phyloP scores from a whole-genome alignment of 2,888 invertebrate species.

The Tinea semifulvella region DNA sequence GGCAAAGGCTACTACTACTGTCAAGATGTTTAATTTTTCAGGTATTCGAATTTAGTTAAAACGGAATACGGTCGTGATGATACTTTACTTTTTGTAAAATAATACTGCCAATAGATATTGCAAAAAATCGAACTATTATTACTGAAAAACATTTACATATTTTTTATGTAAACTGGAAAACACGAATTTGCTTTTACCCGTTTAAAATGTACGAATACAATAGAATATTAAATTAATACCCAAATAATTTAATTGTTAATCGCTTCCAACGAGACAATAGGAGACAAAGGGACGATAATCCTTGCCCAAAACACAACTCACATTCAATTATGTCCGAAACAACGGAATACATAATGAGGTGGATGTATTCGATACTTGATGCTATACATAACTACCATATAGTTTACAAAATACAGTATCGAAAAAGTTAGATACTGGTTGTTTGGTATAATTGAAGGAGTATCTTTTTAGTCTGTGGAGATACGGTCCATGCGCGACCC shows the following conservation, averaged over 20 bases:
- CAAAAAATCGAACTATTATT: too few species aligned
- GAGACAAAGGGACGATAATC: conserved; percentile 35
- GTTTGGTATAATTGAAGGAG: neutral
- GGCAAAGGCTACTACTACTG: too few species aligned
- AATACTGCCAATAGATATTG: too few species aligned
- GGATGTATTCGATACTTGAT: neutral
- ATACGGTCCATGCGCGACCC: conserved; percentile 10
- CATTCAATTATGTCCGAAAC: conserved; percentile 37
- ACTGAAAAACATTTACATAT: too few species aligned
- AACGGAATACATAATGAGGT: conserved; percentile 26
- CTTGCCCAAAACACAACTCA: conserved; percentile 29
- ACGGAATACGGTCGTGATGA: too few species aligned
- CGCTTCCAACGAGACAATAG: conserved; percentile 24
- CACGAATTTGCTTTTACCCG: too few species aligned
- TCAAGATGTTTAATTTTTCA: too few species aligned
- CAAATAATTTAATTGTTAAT: conserved; percentile 12
- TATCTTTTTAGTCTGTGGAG: conserved; percentile 17
- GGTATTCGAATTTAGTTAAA: too few species aligned
- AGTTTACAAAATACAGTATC: neutral
- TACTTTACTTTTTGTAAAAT: too few species aligned
- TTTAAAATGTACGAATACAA: neutral
- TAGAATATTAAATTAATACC: neutral
- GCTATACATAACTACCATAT: neutral
- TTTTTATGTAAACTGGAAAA: too few species aligned
- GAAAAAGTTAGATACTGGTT: neutral